Conservation (phyloP, 2,113 vertebrate genomes). For the Grus americana region DNA sequence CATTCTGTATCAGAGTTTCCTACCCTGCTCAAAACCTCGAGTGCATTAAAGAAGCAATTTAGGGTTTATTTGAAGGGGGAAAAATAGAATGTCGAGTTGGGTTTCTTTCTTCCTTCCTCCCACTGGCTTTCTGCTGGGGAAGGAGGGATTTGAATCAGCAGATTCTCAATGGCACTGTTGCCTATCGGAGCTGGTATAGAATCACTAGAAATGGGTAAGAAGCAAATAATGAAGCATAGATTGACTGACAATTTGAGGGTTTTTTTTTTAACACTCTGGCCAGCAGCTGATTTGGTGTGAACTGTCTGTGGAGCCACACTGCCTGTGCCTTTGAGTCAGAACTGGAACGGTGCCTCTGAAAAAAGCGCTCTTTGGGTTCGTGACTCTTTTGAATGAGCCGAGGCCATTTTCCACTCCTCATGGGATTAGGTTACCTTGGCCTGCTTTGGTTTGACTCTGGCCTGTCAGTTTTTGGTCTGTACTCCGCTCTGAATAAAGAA, state of each 20-base stretch:
- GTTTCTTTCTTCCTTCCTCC: slow-evolving; percentile 66
- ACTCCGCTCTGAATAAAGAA: not conserved
- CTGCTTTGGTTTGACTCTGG: not conserved
- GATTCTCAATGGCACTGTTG: slow-evolving; percentile 53
- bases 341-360: not conserved
- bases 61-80: slow-evolving; percentile 64
- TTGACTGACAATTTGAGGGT: slow-evolving; percentile 5
- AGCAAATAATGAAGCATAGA: slow-evolving; percentile 59
- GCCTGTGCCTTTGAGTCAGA: slow-evolving; percentile 25
- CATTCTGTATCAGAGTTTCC: slow-evolving; percentile 59
- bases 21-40: slow-evolving; percentile 39
- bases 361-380: not conserved
- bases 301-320: not conserved
- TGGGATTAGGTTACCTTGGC: not conserved
- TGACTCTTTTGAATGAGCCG: not conserved
- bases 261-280: not conserved
- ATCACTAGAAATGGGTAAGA: slow-evolving; percentile 38
- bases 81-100: slow-evolving; percentile 62
- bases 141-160: slow-evolving; percentile 63
- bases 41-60: slow-evolving; percentile 71
- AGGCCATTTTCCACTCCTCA: slow-evolving; percentile 4
- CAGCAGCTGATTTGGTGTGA: slow-evolving; percentile 47
- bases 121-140: slow-evolving; percentile 59
- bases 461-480: not conserved
- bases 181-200: slow-evolving; percentile 26